phyloP scores from a whole-genome alignment of 2,797 vertebrate species.

The Heteromormyrus szaboi region DNA sequence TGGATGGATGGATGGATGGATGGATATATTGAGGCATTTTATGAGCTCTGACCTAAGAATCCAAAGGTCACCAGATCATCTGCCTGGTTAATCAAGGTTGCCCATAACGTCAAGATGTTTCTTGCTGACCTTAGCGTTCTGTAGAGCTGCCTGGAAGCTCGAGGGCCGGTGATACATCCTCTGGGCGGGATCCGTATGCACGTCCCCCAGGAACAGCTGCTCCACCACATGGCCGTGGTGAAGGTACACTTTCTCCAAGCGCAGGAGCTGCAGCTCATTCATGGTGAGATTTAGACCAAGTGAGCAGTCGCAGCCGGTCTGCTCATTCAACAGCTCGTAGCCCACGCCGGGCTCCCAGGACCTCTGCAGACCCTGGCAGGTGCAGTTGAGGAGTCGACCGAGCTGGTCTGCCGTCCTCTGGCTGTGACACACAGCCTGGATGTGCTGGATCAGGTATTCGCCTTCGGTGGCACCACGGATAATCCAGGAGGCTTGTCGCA shows the following conservation, averaged over 20 bases:
- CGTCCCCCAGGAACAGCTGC: constrained; percentile 89
- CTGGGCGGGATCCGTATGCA: constrained; percentile 82
- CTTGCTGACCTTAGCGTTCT: constrained; percentile 78
- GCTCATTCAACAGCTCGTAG: constrained; percentile 82
- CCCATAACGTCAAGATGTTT: background rate
- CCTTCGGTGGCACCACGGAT: constrained; percentile 88
- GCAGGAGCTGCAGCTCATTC: constrained; percentile 90
- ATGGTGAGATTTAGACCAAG: constrained; percentile 84
- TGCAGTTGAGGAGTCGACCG: constrained; percentile 67
- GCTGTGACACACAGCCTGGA: constrained; percentile 78
- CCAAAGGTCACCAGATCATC: background rate
- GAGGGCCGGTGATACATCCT: constrained; percentile 88
- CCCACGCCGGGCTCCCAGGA: constrained; percentile 67
- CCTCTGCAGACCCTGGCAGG: constrained; percentile 53
- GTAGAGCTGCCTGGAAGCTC: constrained; percentile 87
- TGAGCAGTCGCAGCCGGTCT: constrained; percentile 73
- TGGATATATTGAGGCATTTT: background rate
- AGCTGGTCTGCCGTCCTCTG: constrained; percentile 66
- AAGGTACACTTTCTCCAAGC: constrained; percentile 87
- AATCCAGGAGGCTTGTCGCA: constrained; percentile 94
- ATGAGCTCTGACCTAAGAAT: background rate
- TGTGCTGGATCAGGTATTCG: constrained; percentile 79
- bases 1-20: background rate
- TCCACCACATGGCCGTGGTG: constrained; percentile 85
- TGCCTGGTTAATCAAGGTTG: background rate